A percentile compares a stretch with the other conserved stretches of the same genome.
Conservation (phyloP, 2,113 vertebrate genomes). For the Alectura lathami region DNA sequence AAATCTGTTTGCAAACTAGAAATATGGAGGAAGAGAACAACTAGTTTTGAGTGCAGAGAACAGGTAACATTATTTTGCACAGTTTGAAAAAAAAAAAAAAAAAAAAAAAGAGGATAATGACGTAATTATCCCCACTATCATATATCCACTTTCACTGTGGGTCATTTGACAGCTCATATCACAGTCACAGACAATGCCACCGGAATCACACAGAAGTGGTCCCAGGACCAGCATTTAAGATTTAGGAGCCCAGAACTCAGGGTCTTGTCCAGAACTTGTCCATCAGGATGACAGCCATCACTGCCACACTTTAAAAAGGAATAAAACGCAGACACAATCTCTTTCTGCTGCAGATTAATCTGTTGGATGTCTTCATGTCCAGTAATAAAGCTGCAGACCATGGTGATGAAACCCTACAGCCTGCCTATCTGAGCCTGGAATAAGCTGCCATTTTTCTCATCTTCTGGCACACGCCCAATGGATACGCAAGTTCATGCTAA, state of each 20-base stretch:
- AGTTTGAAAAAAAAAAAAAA: too few species aligned
- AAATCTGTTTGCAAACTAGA: background rate
- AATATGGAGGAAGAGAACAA: background rate
- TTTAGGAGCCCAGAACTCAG: background rate
- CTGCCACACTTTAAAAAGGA: background rate
- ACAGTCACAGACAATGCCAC: background rate
- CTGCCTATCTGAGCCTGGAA: background rate
- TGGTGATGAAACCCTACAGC: background rate
- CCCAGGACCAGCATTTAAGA: background rate
- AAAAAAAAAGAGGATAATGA: background rate
- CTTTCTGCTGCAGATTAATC: background rate
- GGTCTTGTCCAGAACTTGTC: background rate
- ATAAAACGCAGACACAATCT: background rate
- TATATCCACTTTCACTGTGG: background rate
- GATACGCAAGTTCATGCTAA: background rate
- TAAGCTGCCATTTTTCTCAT: background rate
- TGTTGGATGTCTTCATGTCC: background rate
- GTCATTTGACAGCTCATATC: background rate
- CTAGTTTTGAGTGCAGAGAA: background rate
- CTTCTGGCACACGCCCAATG: background rate
- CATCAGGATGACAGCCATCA: background rate
- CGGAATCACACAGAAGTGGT: background rate
- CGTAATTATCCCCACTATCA: too few species aligned
- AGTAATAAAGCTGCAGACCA: background rate
- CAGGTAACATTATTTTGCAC: background rate